A percentile compares a stretch with the other conserved stretches of the same genome.
These are phyloP conservation scores for Xiphophorus birchmanni DNA, from an alignment of 2,797 vertebrate genomes.

Conservation along the genomic window DNA sequence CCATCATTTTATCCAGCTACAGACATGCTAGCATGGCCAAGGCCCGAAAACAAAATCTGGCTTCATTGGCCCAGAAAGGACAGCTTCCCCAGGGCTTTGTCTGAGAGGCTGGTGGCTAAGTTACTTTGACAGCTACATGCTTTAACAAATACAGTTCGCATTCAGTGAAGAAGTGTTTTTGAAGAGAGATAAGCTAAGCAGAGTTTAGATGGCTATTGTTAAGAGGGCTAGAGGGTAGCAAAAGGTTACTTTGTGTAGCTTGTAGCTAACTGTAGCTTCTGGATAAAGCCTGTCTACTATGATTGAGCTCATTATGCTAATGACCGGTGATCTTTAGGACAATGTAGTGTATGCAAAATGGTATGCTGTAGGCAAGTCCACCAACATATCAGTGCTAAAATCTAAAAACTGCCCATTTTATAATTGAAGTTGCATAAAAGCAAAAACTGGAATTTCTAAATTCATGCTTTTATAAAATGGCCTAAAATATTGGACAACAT, in stretches of 20 bases:
- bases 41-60: slow-evolving; percentile 67
- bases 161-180: slow-evolving; percentile 61
- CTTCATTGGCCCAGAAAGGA: slow-evolving; percentile 78
- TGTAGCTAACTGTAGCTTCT: slow-evolving; percentile 48
- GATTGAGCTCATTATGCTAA: slow-evolving; percentile 39
- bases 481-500: slow-evolving; percentile 16
- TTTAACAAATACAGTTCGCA: slow-evolving; percentile 73
- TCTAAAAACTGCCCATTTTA: not conserved
- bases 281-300: slow-evolving; percentile 42
- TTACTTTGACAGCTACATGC: slow-evolving; percentile 78
- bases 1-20: slow-evolving; percentile 32
- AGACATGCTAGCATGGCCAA: slow-evolving; percentile 37
- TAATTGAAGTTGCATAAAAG: not conserved
- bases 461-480: not conserved
- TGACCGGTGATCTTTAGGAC: slow-evolving; percentile 24
- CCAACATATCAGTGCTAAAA: not conserved
- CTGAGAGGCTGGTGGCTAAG: slow-evolving; percentile 72
- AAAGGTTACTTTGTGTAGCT: slow-evolving; percentile 32
- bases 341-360: slow-evolving; percentile 10
- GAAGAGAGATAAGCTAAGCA: slow-evolving; percentile 59
- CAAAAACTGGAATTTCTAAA: not conserved
- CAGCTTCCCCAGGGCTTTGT: slow-evolving; percentile 70
- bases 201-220: slow-evolving; percentile 32
- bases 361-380: slow-evolving; percentile 1
- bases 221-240: slow-evolving; percentile 25